Evolutionary conservation across 2,797 vertebrate species (phyloP), one percentile per base, ranked within the genome.

Genomic region (Taeniopygia guttata): DNA sequence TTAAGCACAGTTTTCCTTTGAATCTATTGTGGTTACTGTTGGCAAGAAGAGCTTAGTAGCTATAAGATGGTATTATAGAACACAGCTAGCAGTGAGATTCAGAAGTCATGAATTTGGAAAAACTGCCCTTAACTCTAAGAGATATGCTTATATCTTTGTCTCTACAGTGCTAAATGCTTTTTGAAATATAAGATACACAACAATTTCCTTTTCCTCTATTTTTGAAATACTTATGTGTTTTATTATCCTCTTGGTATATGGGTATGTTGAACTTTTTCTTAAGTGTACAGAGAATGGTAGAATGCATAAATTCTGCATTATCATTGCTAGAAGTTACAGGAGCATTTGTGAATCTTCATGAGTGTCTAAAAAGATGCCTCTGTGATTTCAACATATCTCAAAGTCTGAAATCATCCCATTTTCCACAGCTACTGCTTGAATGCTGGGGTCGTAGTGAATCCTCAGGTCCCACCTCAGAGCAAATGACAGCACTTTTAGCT

Each of bases 1-100:
- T 93, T 67, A 69, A 80, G 42, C 69, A 30, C 45, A 27, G 43
- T 72, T 95, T 96, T 94, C 80, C 62, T 89, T 94, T 83, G 83
- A 93, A 87, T 90, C 72, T 91, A 3, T 81, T 93, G 87, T 73
- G 68, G 58, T 75, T 95, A 93, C 74, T 76, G 58, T 49, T 91
- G 59, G 67, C 1, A 27, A 79, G 62, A 81, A 77, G n/a, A 84
- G 76, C 58, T 87, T 62, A 66, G 68, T 70, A 85, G 59, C 60
- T 95, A 16, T 30, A 64, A 69, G 64, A 66, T 70, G 30, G 51
- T 64, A 66, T 84, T 95, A 83, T 85, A 49, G 51, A 95, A 84
- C 34, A 70, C 42, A 87, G 43, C 36, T 79, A 34, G 64, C 89
- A 87, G 45, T 43, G 46, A 62, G 70, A 83, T 83, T 89, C 59